These are phyloP conservation scores for Pagrus major DNA, from an alignment of 2,113 vertebrate genomes.

Conservation along the genomic window DNA sequence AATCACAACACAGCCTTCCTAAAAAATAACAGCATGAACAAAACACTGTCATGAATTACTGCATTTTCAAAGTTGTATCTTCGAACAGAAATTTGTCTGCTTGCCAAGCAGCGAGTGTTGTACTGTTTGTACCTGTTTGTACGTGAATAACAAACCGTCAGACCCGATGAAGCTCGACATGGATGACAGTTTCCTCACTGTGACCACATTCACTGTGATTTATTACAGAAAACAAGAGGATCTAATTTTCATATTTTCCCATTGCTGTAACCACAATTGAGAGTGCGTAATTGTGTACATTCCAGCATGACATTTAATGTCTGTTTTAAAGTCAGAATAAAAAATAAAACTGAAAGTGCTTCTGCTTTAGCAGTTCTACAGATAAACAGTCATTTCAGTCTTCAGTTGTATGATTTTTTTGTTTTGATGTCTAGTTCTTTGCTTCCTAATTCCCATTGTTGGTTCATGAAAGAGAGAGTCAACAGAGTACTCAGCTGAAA, in stretches of 20 bases:
- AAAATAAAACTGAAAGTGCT: background rate
- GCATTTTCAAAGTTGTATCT: slow-evolving; percentile 24
- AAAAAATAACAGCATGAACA: slow-evolving; percentile 46
- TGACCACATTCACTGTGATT: background rate
- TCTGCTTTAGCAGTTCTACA: background rate
- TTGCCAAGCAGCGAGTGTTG: slow-evolving; percentile 26
- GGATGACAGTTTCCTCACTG: slow-evolving; percentile 1
- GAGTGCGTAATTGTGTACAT: background rate
- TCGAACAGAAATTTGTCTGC: slow-evolving; percentile 34
- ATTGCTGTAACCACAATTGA: background rate
- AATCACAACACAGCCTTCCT: slow-evolving; percentile 53
- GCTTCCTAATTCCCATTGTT: background rate
- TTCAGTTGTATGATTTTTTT: background rate
- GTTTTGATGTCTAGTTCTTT: background rate
- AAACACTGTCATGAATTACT: slow-evolving; percentile 44
- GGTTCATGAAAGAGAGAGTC: background rate
- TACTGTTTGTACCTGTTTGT: no score
- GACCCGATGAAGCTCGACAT: background rate
- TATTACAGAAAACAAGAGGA: background rate
- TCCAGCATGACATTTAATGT: background rate
- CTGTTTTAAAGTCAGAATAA: background rate
- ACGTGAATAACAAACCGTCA: slow-evolving; percentile 8
- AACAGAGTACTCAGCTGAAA: background rate
- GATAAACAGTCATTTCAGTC: background rate
- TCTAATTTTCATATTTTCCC: slow-evolving; percentile 9